These are phyloP conservation scores for Melanerpes aurifrons DNA, from an alignment of 2,113 vertebrate species.

Conservation along the genomic window DNA sequence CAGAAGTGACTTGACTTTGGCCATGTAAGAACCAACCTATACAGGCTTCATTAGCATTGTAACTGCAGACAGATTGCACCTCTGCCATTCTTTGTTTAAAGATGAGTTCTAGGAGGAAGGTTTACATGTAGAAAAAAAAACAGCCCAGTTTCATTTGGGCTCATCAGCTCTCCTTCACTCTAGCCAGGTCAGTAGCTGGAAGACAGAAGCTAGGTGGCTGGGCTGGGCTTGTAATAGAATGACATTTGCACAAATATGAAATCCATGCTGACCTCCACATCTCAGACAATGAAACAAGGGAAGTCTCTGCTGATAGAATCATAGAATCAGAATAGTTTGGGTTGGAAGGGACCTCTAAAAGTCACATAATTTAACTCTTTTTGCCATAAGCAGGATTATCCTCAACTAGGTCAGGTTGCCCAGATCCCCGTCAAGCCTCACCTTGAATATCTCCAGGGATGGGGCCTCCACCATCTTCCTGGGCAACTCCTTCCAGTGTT, in stretches of 20 bases:
- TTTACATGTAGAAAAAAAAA: neutral
- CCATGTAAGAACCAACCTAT: constrained; percentile 2
- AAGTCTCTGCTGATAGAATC: neutral
- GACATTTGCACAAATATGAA: neutral
- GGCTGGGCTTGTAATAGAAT: neutral
- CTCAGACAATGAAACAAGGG: neutral
- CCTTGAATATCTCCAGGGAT: no score
- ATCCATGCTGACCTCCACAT: neutral
- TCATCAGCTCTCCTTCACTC: neutral
- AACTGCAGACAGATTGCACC: constrained; percentile 11
- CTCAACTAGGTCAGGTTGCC: no score
- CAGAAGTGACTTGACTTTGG: constrained; percentile 14
- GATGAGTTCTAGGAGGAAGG: neutral
- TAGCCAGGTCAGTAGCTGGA: neutral
- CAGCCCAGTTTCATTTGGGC: neutral
- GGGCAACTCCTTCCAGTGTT: no score
- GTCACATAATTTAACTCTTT: no score
- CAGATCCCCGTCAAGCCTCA: no score
- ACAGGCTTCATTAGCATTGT: constrained; percentile 29
- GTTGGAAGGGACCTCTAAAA: no score
- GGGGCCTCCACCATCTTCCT: no score
- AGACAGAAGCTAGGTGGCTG: neutral
- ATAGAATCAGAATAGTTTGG: no score
- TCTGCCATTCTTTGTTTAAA: constrained; percentile 12
- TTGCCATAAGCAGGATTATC: no score